These are phyloP conservation scores for Macropis europaea DNA, from an alignment of 2,888 invertebrate species.

Conservation along the genomic window DNA sequence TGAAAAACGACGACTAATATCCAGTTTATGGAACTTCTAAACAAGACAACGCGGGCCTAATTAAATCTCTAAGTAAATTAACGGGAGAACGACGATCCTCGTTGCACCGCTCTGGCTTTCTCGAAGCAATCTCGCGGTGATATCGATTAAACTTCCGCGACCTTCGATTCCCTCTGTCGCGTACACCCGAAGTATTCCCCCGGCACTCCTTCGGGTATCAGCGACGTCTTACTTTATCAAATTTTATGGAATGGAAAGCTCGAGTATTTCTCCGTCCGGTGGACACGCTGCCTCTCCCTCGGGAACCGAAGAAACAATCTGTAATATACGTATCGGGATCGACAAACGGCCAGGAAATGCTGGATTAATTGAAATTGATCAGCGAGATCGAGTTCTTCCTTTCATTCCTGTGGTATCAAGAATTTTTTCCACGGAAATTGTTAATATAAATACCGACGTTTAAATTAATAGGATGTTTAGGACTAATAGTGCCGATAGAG, in stretches of 20 bases:
- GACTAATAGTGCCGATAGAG: too few relatives aligned
- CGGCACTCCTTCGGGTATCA: neutral
- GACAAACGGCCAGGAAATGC: constrained; percentile 38
- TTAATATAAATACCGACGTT: too few relatives aligned
- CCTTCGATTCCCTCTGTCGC: constrained; percentile 19
- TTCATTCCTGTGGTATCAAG: too few relatives aligned
- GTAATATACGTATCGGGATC: constrained; percentile 41
- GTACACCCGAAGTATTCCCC: constrained; percentile 18
- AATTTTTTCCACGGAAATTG: too few relatives aligned
- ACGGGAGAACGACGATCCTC: neutral
- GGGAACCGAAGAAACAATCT: constrained; percentile 51
- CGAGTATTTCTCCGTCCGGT: constrained; percentile 31
- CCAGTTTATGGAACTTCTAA: neutral
- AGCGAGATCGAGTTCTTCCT: too few relatives aligned
- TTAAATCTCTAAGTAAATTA: neutral
- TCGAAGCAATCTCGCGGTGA: neutral
- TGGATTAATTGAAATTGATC: constrained; percentile 56
- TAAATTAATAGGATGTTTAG: too few relatives aligned
- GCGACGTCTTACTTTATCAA: constrained; percentile 55
- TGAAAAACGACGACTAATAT: neutral
- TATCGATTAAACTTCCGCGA: constrained; percentile 17
- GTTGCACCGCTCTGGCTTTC: neutral
- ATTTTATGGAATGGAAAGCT: constrained; percentile 52
- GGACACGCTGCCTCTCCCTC: constrained; percentile 20
- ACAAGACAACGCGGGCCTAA: neutral